Base-by-base conservation (phyloP, 2,113 vertebrate genomes). In the Bubo blakistoni region DNA sequence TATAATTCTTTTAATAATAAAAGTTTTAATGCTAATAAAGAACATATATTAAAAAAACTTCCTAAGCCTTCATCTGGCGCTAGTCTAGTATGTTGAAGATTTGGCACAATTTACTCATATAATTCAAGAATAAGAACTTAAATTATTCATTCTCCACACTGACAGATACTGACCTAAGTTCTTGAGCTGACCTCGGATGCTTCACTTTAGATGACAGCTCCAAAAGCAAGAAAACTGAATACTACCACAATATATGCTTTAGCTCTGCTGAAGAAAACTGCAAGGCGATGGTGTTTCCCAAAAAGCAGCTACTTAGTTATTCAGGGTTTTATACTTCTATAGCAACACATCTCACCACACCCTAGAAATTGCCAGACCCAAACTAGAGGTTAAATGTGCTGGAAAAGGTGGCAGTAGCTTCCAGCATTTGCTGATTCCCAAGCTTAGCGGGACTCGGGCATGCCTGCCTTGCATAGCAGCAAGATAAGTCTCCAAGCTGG, bases 61-160 rank as follows among this genome's bases (percentile, higher is more conserved):
- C 24, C 32, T 92, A 95, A 88, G 32, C 55, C 81, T 89, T 97
- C 78, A 80, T 77, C 81, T 95, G 83, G 81, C 54, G 77, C 46
- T 80, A 24, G n/a, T 70, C 38, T 90, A 79, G 26, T 49, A 72
- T 25, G 44, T 89, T 85, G 46, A 90, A 85, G 42, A 87, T 89
- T 88, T 96, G 91, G 42, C 74, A 91, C 46, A 89, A 83, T 67
- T 88, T 86, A 77, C 42, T 90, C 6, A 30, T 12, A 74, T 76
- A 79, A 83, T 76, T 92, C 58, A 92, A 81, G 49, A 94, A 52
- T 91, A 93, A 91, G 49, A 92, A 13, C 63, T 90, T 42, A 92
- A 92, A 61, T 76, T 47, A 81, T 88, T 95, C 8, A 29, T 91
- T 83, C 30, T 87, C 26, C 51, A 62, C 14, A 20, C n/a, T 90